Evolutionary conservation across 2,797 vertebrate species (phyloP), one percentile per base, ranked within the genome.

Genomic region (Nannoperca obscura): DNA sequence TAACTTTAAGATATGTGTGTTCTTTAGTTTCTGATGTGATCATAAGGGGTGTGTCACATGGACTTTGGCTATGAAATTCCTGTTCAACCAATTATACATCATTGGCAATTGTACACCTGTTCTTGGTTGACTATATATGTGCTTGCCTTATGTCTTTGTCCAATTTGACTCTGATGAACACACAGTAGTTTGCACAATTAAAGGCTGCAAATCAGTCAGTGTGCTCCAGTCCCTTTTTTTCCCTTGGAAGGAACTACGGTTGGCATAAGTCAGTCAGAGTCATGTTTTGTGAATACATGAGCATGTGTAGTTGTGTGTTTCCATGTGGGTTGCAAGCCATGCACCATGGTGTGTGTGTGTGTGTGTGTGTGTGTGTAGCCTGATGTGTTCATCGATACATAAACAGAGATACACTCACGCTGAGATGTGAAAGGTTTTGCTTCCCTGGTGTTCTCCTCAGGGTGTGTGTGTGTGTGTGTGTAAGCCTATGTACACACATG

Each of bases 331-430:
- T 71, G 61, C n/a, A 30, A 84, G 61, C 55, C 67, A 40, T 68
- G 78, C 70, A 34, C 52, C 59, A 19, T 53, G 65, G 64, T 62
- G 47, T 40, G 69, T 73, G 65, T 52, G 58, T 63, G 42, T 64
- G 27, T 32, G 30, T 47, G 54, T 22, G 69, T 59, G 62, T 67
- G 40, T 73, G 66, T 14, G 34, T 75, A 62, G 11, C 71, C 67
- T 78, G 68, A 74, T 89, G 84, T 80, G 80, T 83, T 74, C 80
- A 83, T 69, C 52, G 57, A 88, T 85, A 90, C 81, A 86, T 74
- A 67, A 83, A 88, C 65, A 74, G 55, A 81, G 63, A 66, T 69
- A 67, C 62, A 24, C 22, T 81, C 85, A 73, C 54, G 55, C 86
- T 86, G 86, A 71, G 82, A 86, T 81, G 75, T 76, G 74, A 84